Evolutionary conservation across 2,113 vertebrate species (phyloP), one percentile per base, ranked within the genome.

Genomic region (Platichthys stellatus): DNA sequence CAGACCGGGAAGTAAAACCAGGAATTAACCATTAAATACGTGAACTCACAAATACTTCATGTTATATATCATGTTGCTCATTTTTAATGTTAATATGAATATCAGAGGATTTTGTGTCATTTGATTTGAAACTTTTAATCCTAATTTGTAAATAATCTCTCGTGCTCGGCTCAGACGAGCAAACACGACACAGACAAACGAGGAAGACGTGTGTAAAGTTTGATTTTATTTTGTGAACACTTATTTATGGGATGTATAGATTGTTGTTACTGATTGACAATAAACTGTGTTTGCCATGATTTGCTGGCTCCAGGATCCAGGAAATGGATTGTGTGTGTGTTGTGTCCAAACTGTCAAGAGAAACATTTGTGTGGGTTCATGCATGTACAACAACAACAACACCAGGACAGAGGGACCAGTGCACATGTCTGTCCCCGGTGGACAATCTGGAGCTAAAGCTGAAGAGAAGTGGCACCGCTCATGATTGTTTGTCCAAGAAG

Each of bases 211-310:
- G 67, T 90, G 85, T 81, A 76, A 80, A 91, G 78, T 77, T 84
- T 73, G 76, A 82, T 91, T 91, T 86, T 91, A 89, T 92, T 91
- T 88, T 83, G 80, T 86, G 26, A 83, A 78, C 69, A 71, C 47
- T 81, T 88, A 86, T 92, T 90, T 86, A 91, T 89, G 86, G 86
- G 82, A 88, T 84, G 90, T 88, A 84, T 64, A 86, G 78, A 65
- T 31, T 31, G 31, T 31, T 31, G 31, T 31, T 31, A 31, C 5
- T 31, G 31, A 31, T 78, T 82, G 82, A 86, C 74, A 91, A 87
- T 91, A 92, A 93, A 92, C 74, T 38, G 62, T 74, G 84, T 86
- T 85, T 90, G 85, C 69, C 85, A 91, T 43, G 59, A 43, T 6
- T 7, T 3, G 51, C 28, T 56, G 26, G 28, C 61, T 23, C 23